Evolutionary conservation across 2,113 vertebrate genomes (phyloP), one percentile per base, ranked within the genome.

Genomic region (Strix uralensis): DNA sequence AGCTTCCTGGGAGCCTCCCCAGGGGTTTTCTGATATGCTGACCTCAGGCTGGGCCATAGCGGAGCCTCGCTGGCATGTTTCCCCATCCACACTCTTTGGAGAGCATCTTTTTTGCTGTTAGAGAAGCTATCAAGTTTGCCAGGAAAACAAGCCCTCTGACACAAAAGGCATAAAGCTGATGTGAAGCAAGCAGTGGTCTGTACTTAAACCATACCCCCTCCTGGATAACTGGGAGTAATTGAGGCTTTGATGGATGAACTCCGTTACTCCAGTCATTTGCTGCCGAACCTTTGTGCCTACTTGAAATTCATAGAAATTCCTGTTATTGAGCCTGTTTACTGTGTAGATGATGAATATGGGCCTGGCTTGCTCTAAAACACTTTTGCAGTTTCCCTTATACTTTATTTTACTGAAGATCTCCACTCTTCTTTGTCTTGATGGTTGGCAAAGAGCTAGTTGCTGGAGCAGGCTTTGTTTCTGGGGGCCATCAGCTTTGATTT

Each of bases 281-380:
- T 92, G 66, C 70, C 4, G 34, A 94, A 89, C 66, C 19, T 74
- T 83, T 90, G 81, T 4, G 7, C 72, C 72, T 96, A 40, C 71
- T 96, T 95, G 94, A 94, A 97, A 97, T 94, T 91, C 95, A 96
- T 91, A 85, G 94, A 34, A 89, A 89, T 92, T 90, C 78, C 59
- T 91, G 49, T 66, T 94, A 82, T 15, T 82, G 80, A 95, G 78
- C 61, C 70, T 92, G 70, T 95, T 97, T 96, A 54, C 88, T 61
- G 27, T 79, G 61, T 27, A 74, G 54, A 52, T 92, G 59, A 94
- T 94, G 55, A 87, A 92, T 95, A 65, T 46, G 36, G 63, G 36
- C 47, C 62, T 87, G 34, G 14, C 54, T 95, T 66, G 69, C 61
- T 87, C 52, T 85, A 61, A 94, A 75, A 66, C 7, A 7, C 9